These are phyloP conservation scores for Platycnemis pennipes DNA, from an alignment of 2,888 invertebrate species.

Conservation along the genomic window DNA sequence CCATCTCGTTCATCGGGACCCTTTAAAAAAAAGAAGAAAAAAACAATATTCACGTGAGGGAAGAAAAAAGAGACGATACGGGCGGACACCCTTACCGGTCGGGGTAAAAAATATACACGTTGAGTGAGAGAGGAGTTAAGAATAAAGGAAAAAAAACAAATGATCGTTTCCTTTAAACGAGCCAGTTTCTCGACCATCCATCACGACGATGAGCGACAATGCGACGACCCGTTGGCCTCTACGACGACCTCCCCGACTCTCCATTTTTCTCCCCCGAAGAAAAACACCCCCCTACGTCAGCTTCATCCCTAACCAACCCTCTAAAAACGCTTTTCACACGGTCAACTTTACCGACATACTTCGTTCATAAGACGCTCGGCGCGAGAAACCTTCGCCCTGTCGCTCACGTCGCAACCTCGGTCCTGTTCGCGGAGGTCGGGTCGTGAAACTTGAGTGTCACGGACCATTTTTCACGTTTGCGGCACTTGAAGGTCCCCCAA, in stretches of 20 bases:
- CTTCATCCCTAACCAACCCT: no score
- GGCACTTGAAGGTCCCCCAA: no score
- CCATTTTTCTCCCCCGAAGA: neutral
- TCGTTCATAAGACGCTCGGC: no score
- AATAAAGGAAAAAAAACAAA: neutral
- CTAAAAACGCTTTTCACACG: no score
- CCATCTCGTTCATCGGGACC: constrained; percentile 3
- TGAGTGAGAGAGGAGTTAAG: neutral
- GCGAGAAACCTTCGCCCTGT: no score
- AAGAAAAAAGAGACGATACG: neutral
- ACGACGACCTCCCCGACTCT: neutral
- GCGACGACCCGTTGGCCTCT: neutral
- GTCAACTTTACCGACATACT: no score
- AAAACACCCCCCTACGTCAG: no score
- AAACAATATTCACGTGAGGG: neutral
- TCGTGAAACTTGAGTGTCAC: no score
- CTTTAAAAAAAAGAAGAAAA: constrained; percentile 34
- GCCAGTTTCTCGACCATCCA: constrained; percentile 48
- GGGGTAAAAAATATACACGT: neutral
- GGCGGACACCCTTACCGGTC: neutral
- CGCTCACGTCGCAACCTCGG: no score
- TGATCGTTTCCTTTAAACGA: neutral
- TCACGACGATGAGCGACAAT: neutral
- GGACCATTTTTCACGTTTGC: no score
- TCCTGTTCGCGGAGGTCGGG: no score